Percentiles rank a stretch among this genome's conserved stretches.
Evolutionary conservation across 2,113 vertebrate genomes (phyloP).

Genomic region (Natator depressus): DNA sequence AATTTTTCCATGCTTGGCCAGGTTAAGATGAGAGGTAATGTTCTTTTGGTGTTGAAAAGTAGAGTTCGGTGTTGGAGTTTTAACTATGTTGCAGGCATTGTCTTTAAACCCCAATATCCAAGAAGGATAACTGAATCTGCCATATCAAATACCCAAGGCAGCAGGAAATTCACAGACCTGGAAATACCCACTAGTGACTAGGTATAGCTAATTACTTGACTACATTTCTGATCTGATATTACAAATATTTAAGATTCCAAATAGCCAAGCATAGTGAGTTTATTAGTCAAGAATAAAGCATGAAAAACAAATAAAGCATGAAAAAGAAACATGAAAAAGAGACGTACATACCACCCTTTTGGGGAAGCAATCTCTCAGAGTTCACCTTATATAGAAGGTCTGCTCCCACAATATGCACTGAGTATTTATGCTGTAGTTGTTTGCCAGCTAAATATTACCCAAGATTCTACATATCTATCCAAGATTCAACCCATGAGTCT

Average conservation of each 20-base stretch:
- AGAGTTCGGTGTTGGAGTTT: background rate
- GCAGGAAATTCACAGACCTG: background rate
- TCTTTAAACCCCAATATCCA: background rate
- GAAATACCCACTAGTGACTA: background rate
- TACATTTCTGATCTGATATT: background rate
- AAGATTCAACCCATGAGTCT: background rate
- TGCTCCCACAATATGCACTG: background rate
- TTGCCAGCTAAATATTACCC: background rate
- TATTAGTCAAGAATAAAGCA: background rate
- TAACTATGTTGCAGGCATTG: background rate
- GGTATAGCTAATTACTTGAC: background rate
- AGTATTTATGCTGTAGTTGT: background rate
- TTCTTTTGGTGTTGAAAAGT: background rate
- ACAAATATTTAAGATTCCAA: background rate
- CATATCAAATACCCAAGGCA: background rate
- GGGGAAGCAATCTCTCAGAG: background rate
- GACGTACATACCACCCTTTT: background rate
- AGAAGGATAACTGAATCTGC: background rate
- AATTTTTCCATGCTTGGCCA: background rate
- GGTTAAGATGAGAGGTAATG: background rate
- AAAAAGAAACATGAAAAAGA: background rate
- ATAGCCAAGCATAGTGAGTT: background rate
- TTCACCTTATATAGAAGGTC: background rate
- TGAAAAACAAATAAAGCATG: background rate
- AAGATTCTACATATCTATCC: background rate